Evolutionary conservation across 2,888 invertebrate species (phyloP).

Genomic region (Allolobophora icterica): DNA sequence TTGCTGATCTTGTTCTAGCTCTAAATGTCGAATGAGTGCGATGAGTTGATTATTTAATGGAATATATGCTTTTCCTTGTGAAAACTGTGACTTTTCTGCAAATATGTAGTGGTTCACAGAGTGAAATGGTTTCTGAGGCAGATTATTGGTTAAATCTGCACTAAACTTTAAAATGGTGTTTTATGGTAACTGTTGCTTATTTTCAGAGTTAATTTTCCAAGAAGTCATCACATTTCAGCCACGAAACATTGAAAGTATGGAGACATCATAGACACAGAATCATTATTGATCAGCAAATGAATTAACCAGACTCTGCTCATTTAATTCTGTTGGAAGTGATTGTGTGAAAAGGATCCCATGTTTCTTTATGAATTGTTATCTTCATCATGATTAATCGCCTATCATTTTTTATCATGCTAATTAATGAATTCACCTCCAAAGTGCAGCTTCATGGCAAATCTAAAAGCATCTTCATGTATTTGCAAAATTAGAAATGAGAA

Average conservation of each 20-base stretch:
- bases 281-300: background rate
- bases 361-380: background rate
- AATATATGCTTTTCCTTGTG: background rate
- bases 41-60: background rate
- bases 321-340: background rate
- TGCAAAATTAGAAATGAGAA: background rate
- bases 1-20: background rate
- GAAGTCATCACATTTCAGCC: constrained; percentile 26
- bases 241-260: background rate
- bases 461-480: background rate
- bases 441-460: background rate
- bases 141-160: background rate
- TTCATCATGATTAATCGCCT: background rate
- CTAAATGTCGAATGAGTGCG: background rate
- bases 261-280: constrained; percentile 14
- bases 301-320: constrained; percentile 9
- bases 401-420: background rate
- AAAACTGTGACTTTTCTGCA: background rate
- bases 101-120: background rate
- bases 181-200: background rate
- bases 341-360: background rate
- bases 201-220: background rate
- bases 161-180: background rate
- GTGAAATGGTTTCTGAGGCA: background rate
- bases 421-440: background rate